Conservation (phyloP, 2,888 invertebrate species). For the Chydorus sphaericus region DNA sequence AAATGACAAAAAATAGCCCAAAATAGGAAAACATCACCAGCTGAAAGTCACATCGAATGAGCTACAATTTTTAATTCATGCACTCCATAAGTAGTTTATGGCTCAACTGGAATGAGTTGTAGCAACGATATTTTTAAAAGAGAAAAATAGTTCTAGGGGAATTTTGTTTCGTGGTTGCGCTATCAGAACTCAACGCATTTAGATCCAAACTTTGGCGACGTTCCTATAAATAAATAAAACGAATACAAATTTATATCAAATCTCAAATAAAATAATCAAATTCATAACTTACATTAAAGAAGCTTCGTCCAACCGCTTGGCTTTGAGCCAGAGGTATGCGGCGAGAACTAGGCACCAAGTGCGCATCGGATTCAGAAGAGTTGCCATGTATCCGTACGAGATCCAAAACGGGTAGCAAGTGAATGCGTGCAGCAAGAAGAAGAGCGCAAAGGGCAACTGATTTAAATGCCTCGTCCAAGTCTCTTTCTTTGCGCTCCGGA, state of each 20-base stretch:
- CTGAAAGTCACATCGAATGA: too few species aligned
- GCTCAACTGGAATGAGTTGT: too few species aligned
- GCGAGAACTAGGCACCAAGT: conserved; percentile 63
- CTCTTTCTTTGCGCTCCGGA: too few species aligned
- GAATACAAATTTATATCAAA: not conserved
- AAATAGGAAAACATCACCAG: too few species aligned
- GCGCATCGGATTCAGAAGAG: conserved; percentile 58
- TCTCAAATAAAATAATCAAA: not conserved
- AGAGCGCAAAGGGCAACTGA: conserved; percentile 43
- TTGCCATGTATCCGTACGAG: conserved; percentile 62
- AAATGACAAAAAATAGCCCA: too few species aligned
- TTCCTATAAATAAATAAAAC: not conserved
- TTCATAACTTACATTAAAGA: not conserved
- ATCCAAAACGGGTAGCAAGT: conserved; percentile 63
- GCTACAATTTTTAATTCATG: too few species aligned
- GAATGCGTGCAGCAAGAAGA: conserved; percentile 43
- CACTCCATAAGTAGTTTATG: too few species aligned
- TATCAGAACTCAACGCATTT: not conserved
- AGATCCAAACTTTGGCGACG: not conserved
- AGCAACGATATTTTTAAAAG: too few species aligned
- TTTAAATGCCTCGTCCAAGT: too few species aligned
- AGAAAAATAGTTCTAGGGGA: too few species aligned
- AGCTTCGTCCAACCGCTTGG: conserved; percentile 19
- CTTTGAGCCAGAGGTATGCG: conserved; percentile 48
- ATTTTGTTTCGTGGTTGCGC: too few species aligned